A percentile compares a stretch with the other conserved stretches of the same genome.
These are phyloP conservation scores for Apeira syringaria DNA, from an alignment of 2,888 invertebrate genomes.

Conservation along the genomic window DNA sequence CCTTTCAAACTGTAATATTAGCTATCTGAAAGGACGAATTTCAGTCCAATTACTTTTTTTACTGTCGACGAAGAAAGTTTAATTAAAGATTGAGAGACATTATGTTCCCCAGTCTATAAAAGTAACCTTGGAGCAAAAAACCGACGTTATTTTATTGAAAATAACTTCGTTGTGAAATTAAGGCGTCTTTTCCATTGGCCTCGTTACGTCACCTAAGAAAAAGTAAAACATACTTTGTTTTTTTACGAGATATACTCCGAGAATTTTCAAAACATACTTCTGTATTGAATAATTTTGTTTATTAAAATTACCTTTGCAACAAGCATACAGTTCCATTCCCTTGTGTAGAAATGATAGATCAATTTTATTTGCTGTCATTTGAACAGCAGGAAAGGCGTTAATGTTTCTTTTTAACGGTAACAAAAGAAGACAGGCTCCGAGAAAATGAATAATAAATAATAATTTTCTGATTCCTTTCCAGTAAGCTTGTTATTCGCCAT, in stretches of 20 bases:
- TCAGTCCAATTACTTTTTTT: slow-evolving; percentile 56
- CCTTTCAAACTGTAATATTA: slow-evolving; percentile 32
- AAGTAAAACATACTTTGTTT: not conserved
- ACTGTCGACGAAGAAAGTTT: slow-evolving; percentile 55
- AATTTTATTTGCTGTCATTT: slow-evolving; percentile 4
- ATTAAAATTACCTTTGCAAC: too few relatives aligned
- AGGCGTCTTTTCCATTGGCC: slow-evolving; percentile 10
- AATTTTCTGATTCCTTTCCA: slow-evolving; percentile 24
- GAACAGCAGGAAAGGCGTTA: slow-evolving; percentile 12
- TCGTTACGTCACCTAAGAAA: slow-evolving; percentile 4
- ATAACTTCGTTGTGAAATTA: slow-evolving; percentile 32
- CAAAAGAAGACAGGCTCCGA: slow-evolving; percentile 18
- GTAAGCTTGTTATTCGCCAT: slow-evolving; percentile 30
- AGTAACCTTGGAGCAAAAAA: slow-evolving; percentile 53
- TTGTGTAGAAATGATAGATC: too few relatives aligned
- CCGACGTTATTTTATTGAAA: slow-evolving; percentile 48
- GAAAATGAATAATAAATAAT: slow-evolving; percentile 22
- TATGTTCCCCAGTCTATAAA: slow-evolving; percentile 51
- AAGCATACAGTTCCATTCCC: too few relatives aligned
- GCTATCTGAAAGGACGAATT: slow-evolving; percentile 46
- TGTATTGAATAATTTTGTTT: not conserved
- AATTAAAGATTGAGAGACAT: slow-evolving; percentile 70
- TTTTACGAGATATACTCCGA: not conserved
- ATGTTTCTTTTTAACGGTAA: slow-evolving; percentile 17
- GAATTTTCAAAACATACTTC: not conserved